Conservation (phyloP, 2,797 vertebrate genomes). For the Enteromius thamalakanensis region DNA sequence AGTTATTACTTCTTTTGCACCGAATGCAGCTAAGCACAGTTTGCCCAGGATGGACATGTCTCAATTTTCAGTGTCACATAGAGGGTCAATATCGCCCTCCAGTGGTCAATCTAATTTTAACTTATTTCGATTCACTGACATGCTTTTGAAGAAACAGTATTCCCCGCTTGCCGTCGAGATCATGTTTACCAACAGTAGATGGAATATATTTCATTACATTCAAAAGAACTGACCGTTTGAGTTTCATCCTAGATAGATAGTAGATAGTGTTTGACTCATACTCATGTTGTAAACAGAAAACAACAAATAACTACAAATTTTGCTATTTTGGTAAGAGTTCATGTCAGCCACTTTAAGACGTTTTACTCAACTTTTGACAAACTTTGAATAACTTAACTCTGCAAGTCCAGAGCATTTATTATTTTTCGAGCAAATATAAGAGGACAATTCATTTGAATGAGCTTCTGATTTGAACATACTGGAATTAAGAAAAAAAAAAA, state of each 20-base stretch:
- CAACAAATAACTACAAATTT: neutral
- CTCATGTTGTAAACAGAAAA: neutral
- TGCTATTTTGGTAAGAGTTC: neutral
- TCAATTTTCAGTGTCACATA: neutral
- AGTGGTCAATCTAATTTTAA: slow-evolving; percentile 59
- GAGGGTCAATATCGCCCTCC: slow-evolving; percentile 69
- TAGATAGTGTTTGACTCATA: neutral
- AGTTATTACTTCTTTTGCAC: neutral
- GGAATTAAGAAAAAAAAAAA: neutral
- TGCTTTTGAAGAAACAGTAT: neutral
- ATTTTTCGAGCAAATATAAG: neutral
- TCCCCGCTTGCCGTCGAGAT: neutral
- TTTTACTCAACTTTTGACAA: neutral
- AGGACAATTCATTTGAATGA: neutral
- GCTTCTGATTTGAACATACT: neutral
- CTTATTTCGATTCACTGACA: neutral
- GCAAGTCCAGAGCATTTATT: neutral
- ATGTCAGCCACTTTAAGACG: neutral
- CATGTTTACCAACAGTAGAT: neutral
- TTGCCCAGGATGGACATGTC: neutral
- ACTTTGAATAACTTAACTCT: neutral
- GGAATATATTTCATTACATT: neutral
- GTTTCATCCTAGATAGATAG: too few relatives aligned
- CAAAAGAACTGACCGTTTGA: neutral
- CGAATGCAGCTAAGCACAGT: neutral